phyloP scores from a whole-genome alignment of 1,140 invertebrate species.

The Drosophila sechellia region DNA sequence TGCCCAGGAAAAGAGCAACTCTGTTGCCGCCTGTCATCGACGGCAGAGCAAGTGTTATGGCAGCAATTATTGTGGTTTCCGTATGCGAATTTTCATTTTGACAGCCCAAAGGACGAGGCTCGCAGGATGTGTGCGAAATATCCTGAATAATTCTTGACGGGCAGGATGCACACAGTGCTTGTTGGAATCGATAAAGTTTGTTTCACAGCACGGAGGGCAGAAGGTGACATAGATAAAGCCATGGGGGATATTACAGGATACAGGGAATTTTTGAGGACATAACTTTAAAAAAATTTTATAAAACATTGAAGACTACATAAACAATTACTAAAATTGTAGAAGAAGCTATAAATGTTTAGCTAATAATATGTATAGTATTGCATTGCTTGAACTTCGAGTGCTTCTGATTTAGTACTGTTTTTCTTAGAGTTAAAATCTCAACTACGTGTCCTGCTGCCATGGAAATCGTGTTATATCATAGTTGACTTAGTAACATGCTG shows the following conservation, averaged over 20 bases:
- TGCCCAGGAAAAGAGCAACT: too few relatives aligned
- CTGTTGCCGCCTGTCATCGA: constrained; percentile 59
- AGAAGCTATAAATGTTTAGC: too few relatives aligned
- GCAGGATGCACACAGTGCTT: constrained; percentile 29
- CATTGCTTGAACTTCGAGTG: too few relatives aligned
- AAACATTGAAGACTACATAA: too few relatives aligned
- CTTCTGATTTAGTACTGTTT: too few relatives aligned
- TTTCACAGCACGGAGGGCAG: background rate
- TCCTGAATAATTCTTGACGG: constrained; percentile 30
- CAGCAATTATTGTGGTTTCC: constrained; percentile 77
- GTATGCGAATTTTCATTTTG: constrained; percentile 73
- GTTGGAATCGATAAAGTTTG: constrained; percentile 35
- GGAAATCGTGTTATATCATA: too few relatives aligned
- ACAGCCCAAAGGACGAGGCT: constrained; percentile 38
- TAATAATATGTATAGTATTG: too few relatives aligned
- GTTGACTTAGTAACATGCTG: too few relatives aligned
- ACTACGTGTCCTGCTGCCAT: too few relatives aligned
- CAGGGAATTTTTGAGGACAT: background rate
- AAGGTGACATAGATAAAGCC: constrained; percentile 2
- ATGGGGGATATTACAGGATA: background rate
- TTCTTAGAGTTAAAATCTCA: too few relatives aligned
- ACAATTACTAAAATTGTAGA: too few relatives aligned
- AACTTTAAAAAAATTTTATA: background rate
- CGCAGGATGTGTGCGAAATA: constrained; percentile 28
- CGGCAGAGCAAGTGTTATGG: constrained; percentile 68